Evolutionary conservation across 2,113 vertebrate species (phyloP).

Genomic region (Brevimyrus niger): DNA sequence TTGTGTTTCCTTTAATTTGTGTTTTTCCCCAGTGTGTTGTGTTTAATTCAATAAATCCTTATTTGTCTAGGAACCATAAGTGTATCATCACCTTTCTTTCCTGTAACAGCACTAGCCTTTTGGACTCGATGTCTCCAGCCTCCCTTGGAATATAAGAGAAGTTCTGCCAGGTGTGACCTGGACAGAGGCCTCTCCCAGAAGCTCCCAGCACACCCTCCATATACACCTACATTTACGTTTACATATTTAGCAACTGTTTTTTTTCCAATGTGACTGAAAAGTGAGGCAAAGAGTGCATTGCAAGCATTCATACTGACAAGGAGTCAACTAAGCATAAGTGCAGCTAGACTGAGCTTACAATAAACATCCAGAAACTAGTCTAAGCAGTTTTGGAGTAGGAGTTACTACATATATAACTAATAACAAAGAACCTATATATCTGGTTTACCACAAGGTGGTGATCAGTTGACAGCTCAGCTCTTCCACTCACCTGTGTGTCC

Average conservation of each 20-base stretch:
- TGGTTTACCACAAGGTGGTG: background rate
- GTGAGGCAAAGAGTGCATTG: background rate
- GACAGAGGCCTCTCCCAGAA: background rate
- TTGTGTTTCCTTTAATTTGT: no score
- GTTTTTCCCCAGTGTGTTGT: no score
- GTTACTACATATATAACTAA: background rate
- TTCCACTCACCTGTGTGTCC: background rate
- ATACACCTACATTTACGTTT: background rate
- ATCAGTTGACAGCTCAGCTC: background rate
- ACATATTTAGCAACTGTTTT: background rate
- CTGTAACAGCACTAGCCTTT: background rate
- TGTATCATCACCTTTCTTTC: no score
- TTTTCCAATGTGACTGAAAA: background rate
- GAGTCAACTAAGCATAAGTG: background rate
- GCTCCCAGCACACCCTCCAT: background rate
- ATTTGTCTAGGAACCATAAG: no score
- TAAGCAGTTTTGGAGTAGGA: background rate
- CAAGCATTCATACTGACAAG: background rate
- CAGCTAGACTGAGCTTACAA: background rate
- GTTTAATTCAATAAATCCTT: no score
- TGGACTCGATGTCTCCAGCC: background rate
- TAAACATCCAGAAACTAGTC: background rate
- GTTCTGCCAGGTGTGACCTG: no score
- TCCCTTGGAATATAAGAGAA: background rate
- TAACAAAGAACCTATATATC: background rate